Conservation (phyloP, 2,888 invertebrate species). For the Aleiodes testaceus region DNA sequence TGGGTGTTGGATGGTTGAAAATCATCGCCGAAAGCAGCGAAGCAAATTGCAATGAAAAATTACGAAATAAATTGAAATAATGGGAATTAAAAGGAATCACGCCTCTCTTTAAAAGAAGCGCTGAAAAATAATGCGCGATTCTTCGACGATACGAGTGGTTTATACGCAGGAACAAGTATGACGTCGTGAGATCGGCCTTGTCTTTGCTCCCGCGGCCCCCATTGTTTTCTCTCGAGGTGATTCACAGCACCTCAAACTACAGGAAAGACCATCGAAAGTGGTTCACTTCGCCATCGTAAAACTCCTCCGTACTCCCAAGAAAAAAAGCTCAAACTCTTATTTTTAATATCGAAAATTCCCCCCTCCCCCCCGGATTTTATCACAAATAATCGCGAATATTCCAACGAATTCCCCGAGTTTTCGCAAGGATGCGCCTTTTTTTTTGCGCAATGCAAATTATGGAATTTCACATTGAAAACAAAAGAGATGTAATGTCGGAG, state of each 20-base stretch:
- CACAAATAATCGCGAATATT: too few species aligned
- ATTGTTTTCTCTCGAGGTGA: constrained; percentile 59
- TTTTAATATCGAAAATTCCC: too few species aligned
- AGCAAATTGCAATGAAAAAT: too few species aligned
- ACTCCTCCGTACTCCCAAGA: background rate
- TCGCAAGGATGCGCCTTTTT: constrained; percentile 53
- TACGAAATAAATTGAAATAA: background rate
- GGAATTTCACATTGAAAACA: constrained; percentile 35
- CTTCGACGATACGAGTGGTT: constrained; percentile 30
- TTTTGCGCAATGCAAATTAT: constrained; percentile 40
- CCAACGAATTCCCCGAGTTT: constrained; percentile 52
- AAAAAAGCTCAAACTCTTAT: too few species aligned
- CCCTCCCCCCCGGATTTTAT: too few species aligned
- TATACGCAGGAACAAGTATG: constrained; percentile 52
- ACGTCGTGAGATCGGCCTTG: constrained; percentile 72
- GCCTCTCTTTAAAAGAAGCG: background rate
- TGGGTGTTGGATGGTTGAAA: constrained; percentile 23
- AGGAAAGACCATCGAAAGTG: constrained; percentile 66
- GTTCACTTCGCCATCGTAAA: constrained; percentile 58
- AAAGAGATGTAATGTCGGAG: constrained; percentile 26
- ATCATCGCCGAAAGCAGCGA: too few species aligned
- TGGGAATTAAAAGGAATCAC: constrained; percentile 28
- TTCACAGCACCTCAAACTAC: constrained; percentile 47
- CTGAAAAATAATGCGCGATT: constrained; percentile 41
- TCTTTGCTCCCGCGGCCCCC: constrained; percentile 70